Base-by-base conservation (phyloP, 2,888 invertebrate species). In the Drosophila conformis region DNA sequence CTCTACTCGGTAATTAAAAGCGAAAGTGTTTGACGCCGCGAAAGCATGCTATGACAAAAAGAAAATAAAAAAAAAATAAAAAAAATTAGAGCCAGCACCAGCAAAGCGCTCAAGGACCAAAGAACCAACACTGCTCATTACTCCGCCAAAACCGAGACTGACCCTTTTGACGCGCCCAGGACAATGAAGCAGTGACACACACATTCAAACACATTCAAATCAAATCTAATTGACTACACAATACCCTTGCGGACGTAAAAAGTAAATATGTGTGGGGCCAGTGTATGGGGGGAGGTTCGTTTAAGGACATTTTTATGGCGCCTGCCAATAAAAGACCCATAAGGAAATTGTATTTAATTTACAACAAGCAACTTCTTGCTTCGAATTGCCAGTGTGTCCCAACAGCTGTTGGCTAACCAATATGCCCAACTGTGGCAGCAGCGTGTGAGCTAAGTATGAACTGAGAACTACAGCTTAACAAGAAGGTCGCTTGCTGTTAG, bases 1-100 rank as follows among this genome's bases (percentile, higher is more conserved):
- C 71, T 80, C 61, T 49, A 63, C 62, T 69, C 78, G 70, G 77
- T 87, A 87, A 87, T 87, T 87, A 87, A 87, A 87, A 90, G 90
- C 73, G 82, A 87, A 90, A 87, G 87, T 87, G 82, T 90, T 89
- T 87, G 81, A 74, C 80, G 75, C 70, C 76, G 53, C 82, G 73
- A 65, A 69, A 66, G 61, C 65, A 75, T 57, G 73, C 71, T 38
- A 72, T 29, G 57, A 69, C 76, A 72, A 49, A 62, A 57, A 64
- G 65, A 21, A 27, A 40, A 13, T 25, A 48, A 8, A 40, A 10
- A 40, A 10, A 40, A 60, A 59, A 64, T 29, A 29, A 10, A 36
- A 35, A 11, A 42, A 46, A 46, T 15, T 8, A 15, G 46, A 46
- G 8, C 25, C 15, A 46, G 46, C 15, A 54, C 29, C 25, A 59